These are phyloP conservation scores for Kryptolebias marmoratus DNA, from an alignment of 2,113 vertebrate genomes.

Conservation along the genomic window DNA sequence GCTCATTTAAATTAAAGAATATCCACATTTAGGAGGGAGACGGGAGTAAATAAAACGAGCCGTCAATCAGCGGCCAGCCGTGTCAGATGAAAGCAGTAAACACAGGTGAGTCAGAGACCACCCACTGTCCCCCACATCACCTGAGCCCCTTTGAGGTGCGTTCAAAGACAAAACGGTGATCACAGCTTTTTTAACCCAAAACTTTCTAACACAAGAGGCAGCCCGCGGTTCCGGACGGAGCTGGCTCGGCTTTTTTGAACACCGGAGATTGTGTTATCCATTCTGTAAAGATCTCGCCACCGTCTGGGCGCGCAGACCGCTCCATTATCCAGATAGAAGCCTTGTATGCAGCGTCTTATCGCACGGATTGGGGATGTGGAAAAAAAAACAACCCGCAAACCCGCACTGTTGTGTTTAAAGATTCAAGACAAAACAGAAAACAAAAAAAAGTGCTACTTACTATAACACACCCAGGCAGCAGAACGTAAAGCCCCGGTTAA, in stretches of 20 bases:
- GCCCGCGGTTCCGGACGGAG: conserved; percentile 11
- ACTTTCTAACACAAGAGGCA: conserved; percentile 48
- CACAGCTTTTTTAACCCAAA: conserved; percentile 24
- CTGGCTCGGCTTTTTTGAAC: conserved; percentile 7
- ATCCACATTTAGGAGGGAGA: conserved; percentile 29
- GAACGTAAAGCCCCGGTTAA: conserved; percentile 74
- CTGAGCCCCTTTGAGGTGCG: conserved; percentile 21
- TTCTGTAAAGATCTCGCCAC: conserved; percentile 21
- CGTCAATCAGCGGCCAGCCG: conserved; percentile 63
- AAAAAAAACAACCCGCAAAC: background rate
- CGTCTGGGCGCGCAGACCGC: conserved; percentile 46
- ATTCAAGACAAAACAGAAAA: conserved; percentile 31
- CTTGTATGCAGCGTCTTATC: no score
- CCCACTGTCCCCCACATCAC: conserved; percentile 53
- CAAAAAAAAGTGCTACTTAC: conserved; percentile 75
- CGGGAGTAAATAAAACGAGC: background rate
- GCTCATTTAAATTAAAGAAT: conserved; percentile 22
- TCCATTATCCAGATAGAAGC: conserved; percentile 17
- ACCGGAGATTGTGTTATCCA: conserved; percentile 11
- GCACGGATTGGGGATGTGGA: no score
- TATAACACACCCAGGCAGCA: conserved; percentile 64
- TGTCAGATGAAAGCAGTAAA: conserved; percentile 54
- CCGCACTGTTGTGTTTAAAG: background rate
- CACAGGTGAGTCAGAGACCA: conserved; percentile 62
- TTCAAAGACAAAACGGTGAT: background rate